Evolutionary conservation across 2,888 invertebrate genomes (phyloP).

Genomic region (Phasia obesa): DNA sequence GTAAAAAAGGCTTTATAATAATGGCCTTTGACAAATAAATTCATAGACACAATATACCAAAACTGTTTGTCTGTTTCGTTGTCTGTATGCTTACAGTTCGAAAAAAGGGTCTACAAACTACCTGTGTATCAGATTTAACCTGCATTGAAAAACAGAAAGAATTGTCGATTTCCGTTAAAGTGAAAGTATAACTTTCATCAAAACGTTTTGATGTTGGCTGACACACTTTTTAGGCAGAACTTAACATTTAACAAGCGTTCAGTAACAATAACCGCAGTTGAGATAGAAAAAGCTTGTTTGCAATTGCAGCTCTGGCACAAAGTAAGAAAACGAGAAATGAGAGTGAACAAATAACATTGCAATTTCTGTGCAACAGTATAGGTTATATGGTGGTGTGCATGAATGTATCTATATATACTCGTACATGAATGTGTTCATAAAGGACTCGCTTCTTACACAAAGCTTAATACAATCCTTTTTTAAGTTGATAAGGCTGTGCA

Average conservation of each 20-base stretch:
- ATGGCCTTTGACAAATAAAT: no score
- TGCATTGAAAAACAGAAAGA: neutral
- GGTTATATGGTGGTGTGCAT: no score
- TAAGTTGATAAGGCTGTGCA: constrained; percentile 1
- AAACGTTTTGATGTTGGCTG: neutral
- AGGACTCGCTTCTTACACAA: constrained; percentile 9
- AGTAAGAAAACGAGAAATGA: constrained; percentile 6
- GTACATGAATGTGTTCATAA: constrained; percentile 2
- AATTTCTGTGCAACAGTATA: neutral
- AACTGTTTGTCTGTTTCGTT: no score
- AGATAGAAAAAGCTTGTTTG: neutral
- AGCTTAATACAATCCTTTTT: constrained; percentile 5
- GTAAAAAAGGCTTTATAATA: no score
- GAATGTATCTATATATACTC: neutral
- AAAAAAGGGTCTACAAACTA: no score
- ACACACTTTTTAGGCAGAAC: constrained; percentile 1
- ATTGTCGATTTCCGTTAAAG: constrained; percentile 19
- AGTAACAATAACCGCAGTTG: constrained; percentile 14
- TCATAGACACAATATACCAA: no score
- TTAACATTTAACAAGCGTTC: constrained; percentile 25
- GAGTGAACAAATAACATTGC: constrained; percentile 24
- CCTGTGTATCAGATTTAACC: neutral
- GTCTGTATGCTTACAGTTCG: no score
- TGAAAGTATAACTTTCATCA: neutral
- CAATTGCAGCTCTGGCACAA: constrained; percentile 6